phyloP scores from a whole-genome alignment of 2,888 invertebrate species.

The Pollenia labialis region DNA sequence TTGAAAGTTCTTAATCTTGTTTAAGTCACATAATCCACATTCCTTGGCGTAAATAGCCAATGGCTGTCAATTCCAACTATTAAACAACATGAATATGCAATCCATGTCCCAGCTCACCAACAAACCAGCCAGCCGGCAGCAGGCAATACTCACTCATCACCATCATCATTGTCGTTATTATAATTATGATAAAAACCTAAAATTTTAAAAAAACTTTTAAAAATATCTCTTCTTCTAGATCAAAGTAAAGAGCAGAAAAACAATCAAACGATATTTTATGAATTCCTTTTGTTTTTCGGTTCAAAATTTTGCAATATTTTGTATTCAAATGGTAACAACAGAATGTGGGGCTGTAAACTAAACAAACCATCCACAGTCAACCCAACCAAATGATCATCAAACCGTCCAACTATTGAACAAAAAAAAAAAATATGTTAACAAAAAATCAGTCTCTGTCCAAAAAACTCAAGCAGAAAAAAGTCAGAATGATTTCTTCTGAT shows the following conservation, averaged over 20 bases:
- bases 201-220: constrained; percentile 35
- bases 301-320: constrained; percentile 47
- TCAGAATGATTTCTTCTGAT: constrained; percentile 60
- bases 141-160: constrained; percentile 33
- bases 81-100: constrained; percentile 62
- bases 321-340: constrained; percentile 65
- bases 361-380: constrained; percentile 24
- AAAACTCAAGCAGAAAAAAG: constrained; percentile 40
- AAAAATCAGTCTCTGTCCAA: constrained; percentile 47
- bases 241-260: neutral
- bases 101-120: constrained; percentile 29
- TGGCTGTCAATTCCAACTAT: constrained; percentile 49
- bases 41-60: constrained; percentile 56
- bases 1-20: constrained; percentile 57
- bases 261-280: constrained; percentile 41
- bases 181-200: constrained; percentile 58
- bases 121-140: constrained; percentile 19
- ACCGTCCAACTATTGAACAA: neutral
- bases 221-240: constrained; percentile 50
- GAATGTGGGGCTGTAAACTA: constrained; percentile 39
- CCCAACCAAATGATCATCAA: constrained; percentile 6
- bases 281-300: constrained; percentile 22
- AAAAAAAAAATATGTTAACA: neutral
- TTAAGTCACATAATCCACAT: constrained; percentile 64
- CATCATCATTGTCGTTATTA: constrained; percentile 31